Base-by-base conservation (phyloP, 2,113 vertebrate species). In the Zosterops japonicus region DNA sequence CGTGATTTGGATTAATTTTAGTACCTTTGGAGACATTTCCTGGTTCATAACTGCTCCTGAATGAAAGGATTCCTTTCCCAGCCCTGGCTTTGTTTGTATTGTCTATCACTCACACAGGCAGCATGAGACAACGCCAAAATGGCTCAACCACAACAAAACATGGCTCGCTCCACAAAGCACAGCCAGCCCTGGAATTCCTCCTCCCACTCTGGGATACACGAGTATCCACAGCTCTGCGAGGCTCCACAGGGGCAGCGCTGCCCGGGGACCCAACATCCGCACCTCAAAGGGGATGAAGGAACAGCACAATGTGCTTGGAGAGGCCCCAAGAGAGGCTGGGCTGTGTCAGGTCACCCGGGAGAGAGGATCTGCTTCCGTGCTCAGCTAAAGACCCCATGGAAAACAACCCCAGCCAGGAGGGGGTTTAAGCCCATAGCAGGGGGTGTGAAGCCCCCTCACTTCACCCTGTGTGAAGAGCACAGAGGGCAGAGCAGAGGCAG, bases 291-390 rank as follows among this genome's bases (percentile, higher is more conserved):
- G 33, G 50, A 15, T 7, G 19, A 29, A 25, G 41, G 25, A 72
- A 6, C 14, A 31, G 11, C n/a, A 46, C 17, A 6, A 1, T 0
- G 1, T 3, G 67, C 67, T 35, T 1, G 0, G 20, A n/a, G 86
- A 14, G 52, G 50, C 27, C 55, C 35, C 81, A 8, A n/a, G 76
- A 61, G 83, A 85, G 35, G 63, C 61, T 6, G 31, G 59, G 55
- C 72, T 56, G 33, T 0, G 13, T 27, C 21, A 59, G 36, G 21
- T 23, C 86, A 31, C 0, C 42, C 5, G 8, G 46, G 46, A 42
- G 52, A 80, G 67, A 11, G 5, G 63, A 36, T 12, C 17, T 36
- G 46, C 8, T 28, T 22, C 64, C 11, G 3, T 0, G 7, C 46
- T 39, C 50, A n/a, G 1, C 55, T 19, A 11, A 64, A 72, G 27